These are phyloP conservation scores for Drosophila paramelanica DNA, from an alignment of 2,888 invertebrate genomes.

Conservation along the genomic window DNA sequence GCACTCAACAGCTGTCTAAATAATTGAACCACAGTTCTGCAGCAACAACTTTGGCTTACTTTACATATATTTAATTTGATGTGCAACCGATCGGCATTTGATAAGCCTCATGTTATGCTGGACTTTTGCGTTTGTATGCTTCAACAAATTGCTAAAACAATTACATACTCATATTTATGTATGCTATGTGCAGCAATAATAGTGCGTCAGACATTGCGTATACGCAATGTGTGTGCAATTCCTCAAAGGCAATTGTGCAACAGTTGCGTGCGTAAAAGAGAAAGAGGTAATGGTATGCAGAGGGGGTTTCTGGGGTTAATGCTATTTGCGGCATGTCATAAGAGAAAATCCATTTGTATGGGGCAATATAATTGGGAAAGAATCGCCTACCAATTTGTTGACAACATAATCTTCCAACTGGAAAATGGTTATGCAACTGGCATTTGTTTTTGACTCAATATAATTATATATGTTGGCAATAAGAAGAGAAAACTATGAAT, in stretches of 20 bases:
- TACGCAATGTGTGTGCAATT: conserved; percentile 20
- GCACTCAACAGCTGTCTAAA: conserved; percentile 48
- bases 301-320: background rate
- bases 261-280: background rate
- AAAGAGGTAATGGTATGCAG: too few relatives aligned
- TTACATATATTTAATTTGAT: conserved; percentile 55
- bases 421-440: background rate
- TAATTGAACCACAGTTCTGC: conserved; percentile 54
- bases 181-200: conserved; percentile 17
- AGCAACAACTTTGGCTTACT: conserved; percentile 10
- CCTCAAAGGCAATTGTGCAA: conserved; percentile 16
- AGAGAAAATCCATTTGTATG: conserved; percentile 22
- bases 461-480: background rate
- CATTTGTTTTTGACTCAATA: background rate
- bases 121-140: background rate
- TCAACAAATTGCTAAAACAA: conserved; percentile 6
- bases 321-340: conserved; percentile 13
- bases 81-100: conserved; percentile 37
- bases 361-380: conserved; percentile 19
- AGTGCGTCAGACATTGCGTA: conserved; percentile 46
- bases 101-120: conserved; percentile 24
- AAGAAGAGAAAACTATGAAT: background rate
- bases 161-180: background rate
- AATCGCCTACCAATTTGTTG: conserved; percentile 20
- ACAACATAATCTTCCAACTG: conserved; percentile 10